A percentile compares a stretch with the other conserved stretches of the same genome.
Conservation (phyloP, 1,140 invertebrate genomes). For the Antheraea pernyi region DNA sequence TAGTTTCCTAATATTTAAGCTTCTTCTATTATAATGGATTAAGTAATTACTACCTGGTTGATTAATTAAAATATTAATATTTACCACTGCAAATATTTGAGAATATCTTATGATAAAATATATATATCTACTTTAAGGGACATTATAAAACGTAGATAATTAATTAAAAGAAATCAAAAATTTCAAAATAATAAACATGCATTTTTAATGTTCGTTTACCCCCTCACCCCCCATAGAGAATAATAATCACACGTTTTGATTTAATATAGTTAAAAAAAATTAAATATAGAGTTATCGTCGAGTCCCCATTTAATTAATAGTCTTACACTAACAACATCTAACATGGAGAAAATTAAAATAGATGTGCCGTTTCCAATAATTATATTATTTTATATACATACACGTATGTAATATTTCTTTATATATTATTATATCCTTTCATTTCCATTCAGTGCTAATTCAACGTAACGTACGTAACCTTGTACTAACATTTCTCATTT, state of each 20-base stretch:
- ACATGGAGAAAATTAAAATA: constrained; percentile 12
- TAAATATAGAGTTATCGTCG: too few relatives aligned
- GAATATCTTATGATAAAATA: constrained; percentile 77
- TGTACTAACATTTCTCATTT: background rate
- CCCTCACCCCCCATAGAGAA: constrained; percentile 15
- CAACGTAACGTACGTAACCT: background rate
- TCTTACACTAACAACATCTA: constrained; percentile 29
- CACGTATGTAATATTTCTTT: background rate
- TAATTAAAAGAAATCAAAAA: constrained; percentile 80
- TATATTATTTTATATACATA: constrained; percentile 34
- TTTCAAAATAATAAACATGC: constrained; percentile 72
- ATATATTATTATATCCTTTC: background rate
- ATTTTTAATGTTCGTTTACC: constrained; percentile 72
- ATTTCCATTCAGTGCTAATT: background rate
- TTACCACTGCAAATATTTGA: constrained; percentile 80
- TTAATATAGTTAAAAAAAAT: constrained; percentile 20
- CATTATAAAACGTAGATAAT: constrained; percentile 81
- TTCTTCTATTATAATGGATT: constrained; percentile 80
- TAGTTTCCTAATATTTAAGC: constrained; percentile 79
- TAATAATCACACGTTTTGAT: background rate
- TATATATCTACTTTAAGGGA: constrained; percentile 79
- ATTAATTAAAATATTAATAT: constrained; percentile 80
- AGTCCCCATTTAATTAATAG: constrained; percentile 31
- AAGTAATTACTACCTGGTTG: constrained; percentile 79
- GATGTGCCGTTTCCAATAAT: constrained; percentile 49